Evolutionary conservation across 2,113 vertebrate species (phyloP).

Genomic region (Nycticebus coucang): DNA sequence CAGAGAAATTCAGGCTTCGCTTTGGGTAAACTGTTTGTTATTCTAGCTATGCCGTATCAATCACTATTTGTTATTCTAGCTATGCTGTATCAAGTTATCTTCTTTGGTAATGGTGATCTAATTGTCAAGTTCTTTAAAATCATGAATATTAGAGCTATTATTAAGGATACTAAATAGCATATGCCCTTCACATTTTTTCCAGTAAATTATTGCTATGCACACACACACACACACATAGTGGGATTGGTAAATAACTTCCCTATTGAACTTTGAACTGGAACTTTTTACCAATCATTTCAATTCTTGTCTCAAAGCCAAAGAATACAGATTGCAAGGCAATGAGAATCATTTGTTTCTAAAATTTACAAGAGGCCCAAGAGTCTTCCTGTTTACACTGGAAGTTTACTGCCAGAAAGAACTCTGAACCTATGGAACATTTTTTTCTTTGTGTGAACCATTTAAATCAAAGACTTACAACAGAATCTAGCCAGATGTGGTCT

Average conservation of each 20-base stretch:
- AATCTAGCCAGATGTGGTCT: conserved; percentile 12
- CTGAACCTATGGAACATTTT: neutral
- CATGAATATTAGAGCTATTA: neutral
- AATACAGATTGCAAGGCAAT: conserved; percentile 14
- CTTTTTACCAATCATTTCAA: neutral
- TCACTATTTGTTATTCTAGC: too few relatives aligned
- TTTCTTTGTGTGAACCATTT: conserved; percentile 16
- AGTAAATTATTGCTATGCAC: neutral
- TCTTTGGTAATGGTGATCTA: conserved; percentile 4
- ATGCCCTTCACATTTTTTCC: neutral
- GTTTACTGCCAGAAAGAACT: conserved; percentile 66
- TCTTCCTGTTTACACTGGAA: conserved; percentile 63
- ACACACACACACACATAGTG: neutral
- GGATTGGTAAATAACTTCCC: neutral
- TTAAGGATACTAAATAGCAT: neutral
- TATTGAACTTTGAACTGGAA: neutral
- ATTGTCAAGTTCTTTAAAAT: conserved; percentile 32
- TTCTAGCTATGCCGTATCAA: neutral
- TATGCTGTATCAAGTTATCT: neutral
- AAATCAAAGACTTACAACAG: conserved; percentile 56
- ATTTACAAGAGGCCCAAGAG: neutral
- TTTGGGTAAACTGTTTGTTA: neutral
- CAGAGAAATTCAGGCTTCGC: neutral
- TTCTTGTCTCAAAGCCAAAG: conserved; percentile 37
- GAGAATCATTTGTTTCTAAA: conserved; percentile 30